Percentiles rank a stretch among this genome's conserved stretches.
Evolutionary conservation across 1,140 invertebrate species (phyloP).

Genomic region (Galendromus occidentalis): DNA sequence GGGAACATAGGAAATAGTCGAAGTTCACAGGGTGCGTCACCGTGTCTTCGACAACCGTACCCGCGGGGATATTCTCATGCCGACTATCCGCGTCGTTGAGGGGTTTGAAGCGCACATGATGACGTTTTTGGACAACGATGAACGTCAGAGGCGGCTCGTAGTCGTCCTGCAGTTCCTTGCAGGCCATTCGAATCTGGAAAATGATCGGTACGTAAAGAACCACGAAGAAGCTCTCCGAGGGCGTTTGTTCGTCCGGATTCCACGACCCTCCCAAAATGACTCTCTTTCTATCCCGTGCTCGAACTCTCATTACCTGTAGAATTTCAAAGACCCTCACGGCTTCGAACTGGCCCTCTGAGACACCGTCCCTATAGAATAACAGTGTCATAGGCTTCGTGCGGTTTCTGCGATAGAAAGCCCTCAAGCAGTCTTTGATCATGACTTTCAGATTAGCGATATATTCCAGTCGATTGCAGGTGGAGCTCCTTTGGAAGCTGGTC

Average conservation of each 20-base stretch:
- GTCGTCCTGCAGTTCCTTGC: background rate
- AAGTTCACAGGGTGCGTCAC: slow-evolving; percentile 60
- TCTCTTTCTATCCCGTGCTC: too few species aligned
- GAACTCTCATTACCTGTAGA: background rate
- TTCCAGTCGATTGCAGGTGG: slow-evolving; percentile 13
- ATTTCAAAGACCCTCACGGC: background rate
- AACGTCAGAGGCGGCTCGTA: slow-evolving; percentile 14
- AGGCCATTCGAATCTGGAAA: background rate
- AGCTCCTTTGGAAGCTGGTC: slow-evolving; percentile 14
- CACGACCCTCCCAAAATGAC: too few species aligned
- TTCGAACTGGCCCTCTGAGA: slow-evolving; percentile 1
- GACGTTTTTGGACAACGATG: slow-evolving; percentile 14
- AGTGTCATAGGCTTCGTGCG: background rate
- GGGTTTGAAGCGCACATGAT: slow-evolving; percentile 13
- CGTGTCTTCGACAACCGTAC: slow-evolving; percentile 55
- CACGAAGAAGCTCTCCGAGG: background rate
- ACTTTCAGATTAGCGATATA: slow-evolving; percentile 37
- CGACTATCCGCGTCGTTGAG: slow-evolving; percentile 9
- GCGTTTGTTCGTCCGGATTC: too few species aligned
- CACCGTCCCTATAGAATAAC: background rate
- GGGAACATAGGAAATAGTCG: slow-evolving; percentile 64
- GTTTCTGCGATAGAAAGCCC: slow-evolving; percentile 1
- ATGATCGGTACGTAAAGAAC: background rate
- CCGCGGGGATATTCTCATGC: slow-evolving; percentile 49
- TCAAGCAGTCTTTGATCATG: slow-evolving; percentile 41